Conservation (phyloP, 1,140 invertebrate genomes). For the Brachionus rotundiformis region DNA sequence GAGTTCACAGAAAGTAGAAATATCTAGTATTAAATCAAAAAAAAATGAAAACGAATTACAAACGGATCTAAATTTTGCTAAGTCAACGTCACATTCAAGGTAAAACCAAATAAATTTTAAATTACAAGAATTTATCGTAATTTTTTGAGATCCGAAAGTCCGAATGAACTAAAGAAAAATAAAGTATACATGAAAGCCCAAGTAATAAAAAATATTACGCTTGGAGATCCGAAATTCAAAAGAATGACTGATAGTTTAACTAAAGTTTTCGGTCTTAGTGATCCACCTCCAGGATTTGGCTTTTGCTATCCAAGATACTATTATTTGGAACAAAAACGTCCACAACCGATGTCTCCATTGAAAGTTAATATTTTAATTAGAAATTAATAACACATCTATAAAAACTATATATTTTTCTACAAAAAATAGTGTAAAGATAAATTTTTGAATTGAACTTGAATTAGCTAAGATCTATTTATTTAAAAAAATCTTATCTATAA, state of each 20-base stretch:
- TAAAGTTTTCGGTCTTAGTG: conserved; percentile 1
- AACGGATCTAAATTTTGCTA: too few relatives aligned
- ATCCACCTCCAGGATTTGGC: conserved; percentile 51
- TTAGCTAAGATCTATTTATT: too few relatives aligned
- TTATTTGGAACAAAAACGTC: conserved; percentile 37
- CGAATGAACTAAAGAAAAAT: background rate
- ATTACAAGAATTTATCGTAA: too few relatives aligned
- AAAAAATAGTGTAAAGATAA: too few relatives aligned
- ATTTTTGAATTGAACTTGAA: too few relatives aligned
- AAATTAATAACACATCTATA: background rate
- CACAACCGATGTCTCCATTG: conserved; percentile 31
- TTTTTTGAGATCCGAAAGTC: background rate
- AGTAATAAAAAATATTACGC: conserved; percentile 13
- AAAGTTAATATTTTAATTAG: background rate
- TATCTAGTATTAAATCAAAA: too few relatives aligned
- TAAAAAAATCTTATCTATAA: too few relatives aligned
- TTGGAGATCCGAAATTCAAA: conserved; percentile 5
- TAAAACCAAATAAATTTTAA: too few relatives aligned
- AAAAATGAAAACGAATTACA: too few relatives aligned
- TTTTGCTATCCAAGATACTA: conserved; percentile 38
- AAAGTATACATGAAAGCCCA: conserved; percentile 26
- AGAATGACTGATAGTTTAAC: conserved; percentile 2
- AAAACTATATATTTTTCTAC: background rate
- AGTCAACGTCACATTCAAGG: too few relatives aligned
- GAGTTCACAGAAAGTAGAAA: too few relatives aligned